These are phyloP conservation scores for Gnatocerus cornutus DNA, from an alignment of 2,888 invertebrate genomes.

Conservation along the genomic window DNA sequence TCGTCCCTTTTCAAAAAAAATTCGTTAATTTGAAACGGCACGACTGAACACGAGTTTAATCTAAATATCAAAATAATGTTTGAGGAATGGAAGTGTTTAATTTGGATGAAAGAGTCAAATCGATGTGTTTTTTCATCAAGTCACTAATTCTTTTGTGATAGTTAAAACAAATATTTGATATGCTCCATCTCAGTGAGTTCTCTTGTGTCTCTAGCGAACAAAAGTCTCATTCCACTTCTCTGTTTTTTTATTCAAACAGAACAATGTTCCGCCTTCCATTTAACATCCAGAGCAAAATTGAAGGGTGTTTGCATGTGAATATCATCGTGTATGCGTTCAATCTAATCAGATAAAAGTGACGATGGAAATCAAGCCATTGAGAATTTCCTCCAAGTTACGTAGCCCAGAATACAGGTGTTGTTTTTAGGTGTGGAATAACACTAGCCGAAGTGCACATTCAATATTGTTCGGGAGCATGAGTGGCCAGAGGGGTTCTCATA, in stretches of 20 bases:
- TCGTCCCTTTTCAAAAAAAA: background rate
- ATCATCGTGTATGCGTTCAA: conserved; percentile 12
- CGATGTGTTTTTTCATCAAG: background rate
- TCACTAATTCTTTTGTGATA: conserved; percentile 11
- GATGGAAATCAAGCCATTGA: conserved; percentile 15
- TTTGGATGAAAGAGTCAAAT: conserved; percentile 17
- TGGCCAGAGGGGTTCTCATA: conserved; percentile 33
- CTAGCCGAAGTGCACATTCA: conserved; percentile 46
- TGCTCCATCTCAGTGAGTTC: conserved; percentile 9
- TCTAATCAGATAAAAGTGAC: conserved; percentile 38
- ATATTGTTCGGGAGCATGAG: conserved; percentile 46
- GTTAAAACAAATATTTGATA: conserved; percentile 23
- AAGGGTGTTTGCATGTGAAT: conserved; percentile 13
- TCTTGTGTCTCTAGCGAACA: conserved; percentile 12
- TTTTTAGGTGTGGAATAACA: conserved; percentile 45
- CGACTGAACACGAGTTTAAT: conserved; percentile 1
- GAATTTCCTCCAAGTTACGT: conserved; percentile 20
- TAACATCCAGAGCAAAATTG: conserved; percentile 3
- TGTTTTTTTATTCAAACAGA: conserved; percentile 36
- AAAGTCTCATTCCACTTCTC: conserved; percentile 27
- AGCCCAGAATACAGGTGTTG: conserved; percentile 37
- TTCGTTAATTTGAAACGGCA: too few species aligned
- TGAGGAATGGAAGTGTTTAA: conserved; percentile 17
- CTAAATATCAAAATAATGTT: conserved; percentile 36
- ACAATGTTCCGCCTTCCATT: conserved; percentile 20